phyloP scores from a whole-genome alignment of 1,140 invertebrate genomes.

The Elysia chlorotica region DNA sequence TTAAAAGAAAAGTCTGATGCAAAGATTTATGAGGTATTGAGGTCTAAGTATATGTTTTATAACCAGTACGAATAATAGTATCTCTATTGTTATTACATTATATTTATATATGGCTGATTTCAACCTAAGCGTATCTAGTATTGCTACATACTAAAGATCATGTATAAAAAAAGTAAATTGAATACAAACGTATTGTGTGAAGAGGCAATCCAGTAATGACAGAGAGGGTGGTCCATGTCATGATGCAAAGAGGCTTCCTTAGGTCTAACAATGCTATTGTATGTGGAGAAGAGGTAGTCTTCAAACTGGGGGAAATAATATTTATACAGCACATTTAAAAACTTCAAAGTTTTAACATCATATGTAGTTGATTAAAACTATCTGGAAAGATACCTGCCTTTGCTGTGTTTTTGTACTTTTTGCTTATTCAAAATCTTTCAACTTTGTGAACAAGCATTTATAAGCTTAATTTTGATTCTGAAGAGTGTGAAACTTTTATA shows the following conservation, averaged over 20 bases:
- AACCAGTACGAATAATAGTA: too few relatives aligned
- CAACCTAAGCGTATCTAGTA: neutral
- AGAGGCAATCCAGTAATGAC: conserved; percentile 95
- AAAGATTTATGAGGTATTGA: too few relatives aligned
- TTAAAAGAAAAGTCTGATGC: neutral
- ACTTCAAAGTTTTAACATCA: neutral
- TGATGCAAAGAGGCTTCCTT: conserved; percentile 77
- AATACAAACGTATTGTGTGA: conserved; percentile 89
- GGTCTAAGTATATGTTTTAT: too few relatives aligned
- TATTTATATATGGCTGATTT: neutral
- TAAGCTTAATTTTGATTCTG: neutral
- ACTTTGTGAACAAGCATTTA: neutral
- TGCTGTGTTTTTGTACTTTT: neutral
- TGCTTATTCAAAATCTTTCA: neutral
- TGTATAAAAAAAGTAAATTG: neutral
- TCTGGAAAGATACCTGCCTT: neutral
- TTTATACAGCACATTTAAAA: neutral
- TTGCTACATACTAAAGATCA: neutral
- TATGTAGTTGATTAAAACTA: neutral
- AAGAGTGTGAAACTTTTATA: neutral
- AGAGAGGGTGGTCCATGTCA: conserved; percentile 88
- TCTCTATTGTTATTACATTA: neutral
- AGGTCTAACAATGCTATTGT: conserved; percentile 88
- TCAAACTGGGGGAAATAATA: conserved; percentile 71
- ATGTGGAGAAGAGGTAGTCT: conserved; percentile 89